Conservation (phyloP, 2,797 vertebrate species). For the Myotis daubentonii region DNA sequence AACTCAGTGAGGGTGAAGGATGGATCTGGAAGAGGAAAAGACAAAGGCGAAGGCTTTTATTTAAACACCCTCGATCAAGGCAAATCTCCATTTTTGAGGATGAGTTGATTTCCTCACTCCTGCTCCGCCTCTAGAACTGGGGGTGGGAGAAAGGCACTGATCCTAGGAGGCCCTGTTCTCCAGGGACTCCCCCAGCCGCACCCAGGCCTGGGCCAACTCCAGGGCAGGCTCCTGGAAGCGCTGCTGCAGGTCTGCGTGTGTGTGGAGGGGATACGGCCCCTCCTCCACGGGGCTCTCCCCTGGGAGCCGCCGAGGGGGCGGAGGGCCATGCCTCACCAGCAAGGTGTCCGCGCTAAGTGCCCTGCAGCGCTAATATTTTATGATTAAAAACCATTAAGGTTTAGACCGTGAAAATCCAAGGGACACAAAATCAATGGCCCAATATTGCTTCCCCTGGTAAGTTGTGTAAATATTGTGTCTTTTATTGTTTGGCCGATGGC, state of each 20-base stretch:
- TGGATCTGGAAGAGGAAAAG: not conserved
- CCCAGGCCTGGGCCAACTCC: not conserved
- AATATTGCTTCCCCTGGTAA: constrained; percentile 81
- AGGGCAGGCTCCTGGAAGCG: not conserved
- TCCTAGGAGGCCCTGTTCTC: not conserved
- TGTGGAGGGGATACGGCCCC: not conserved
- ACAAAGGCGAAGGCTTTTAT: not conserved
- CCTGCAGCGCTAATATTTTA: constrained; percentile 75
- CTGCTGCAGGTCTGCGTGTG: not conserved
- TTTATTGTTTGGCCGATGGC: constrained; percentile 83
- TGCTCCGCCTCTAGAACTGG: not conserved
- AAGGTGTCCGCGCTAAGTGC: constrained; percentile 63
- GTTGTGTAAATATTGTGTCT: constrained; percentile 83
- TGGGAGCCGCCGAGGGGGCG: not conserved
- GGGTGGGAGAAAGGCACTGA: rapidly evolving
- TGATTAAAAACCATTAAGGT: constrained; percentile 83
- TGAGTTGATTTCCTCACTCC: not conserved
- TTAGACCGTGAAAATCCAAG: constrained; percentile 77
- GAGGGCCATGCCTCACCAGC: constrained; percentile 60
- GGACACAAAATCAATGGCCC: constrained; percentile 83
- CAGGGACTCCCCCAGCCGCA: not conserved
- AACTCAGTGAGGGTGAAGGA: not conserved
- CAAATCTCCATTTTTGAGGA: not conserved
- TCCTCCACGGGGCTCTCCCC: not conserved
- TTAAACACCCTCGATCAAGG: not conserved